phyloP scores from a whole-genome alignment of 2,113 vertebrate species.

The Phylloscopus whistleri region DNA sequence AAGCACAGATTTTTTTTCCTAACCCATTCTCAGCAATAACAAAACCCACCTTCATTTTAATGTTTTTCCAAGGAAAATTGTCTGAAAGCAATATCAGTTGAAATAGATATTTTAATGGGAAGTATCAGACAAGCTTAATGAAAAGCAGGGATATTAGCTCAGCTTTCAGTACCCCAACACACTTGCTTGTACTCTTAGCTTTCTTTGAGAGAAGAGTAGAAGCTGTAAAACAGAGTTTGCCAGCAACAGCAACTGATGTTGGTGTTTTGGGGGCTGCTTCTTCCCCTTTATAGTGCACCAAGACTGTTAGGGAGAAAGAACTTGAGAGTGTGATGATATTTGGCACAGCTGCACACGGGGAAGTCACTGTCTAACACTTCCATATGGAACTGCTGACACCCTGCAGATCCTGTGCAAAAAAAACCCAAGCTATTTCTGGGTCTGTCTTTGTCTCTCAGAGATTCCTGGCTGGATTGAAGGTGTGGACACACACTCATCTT shows the following conservation, averaged over 20 bases:
- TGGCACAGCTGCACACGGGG: background rate
- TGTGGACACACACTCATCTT: background rate
- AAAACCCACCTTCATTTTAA: conserved; percentile 9
- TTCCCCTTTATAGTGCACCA: background rate
- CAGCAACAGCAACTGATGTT: background rate
- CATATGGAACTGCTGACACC: background rate
- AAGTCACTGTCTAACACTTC: background rate
- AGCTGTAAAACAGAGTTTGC: background rate
- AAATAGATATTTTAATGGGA: conserved; percentile 56
- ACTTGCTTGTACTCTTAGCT: background rate
- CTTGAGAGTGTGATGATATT: background rate
- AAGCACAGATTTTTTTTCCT: background rate
- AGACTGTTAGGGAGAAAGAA: background rate
- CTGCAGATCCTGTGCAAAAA: background rate
- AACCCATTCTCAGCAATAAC: background rate
- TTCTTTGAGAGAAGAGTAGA: background rate
- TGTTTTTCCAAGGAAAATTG: conserved; percentile 10
- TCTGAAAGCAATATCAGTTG: conserved; percentile 26
- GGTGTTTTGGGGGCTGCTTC: background rate
- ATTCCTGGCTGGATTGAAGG: background rate
- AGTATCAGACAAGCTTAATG: conserved; percentile 29
- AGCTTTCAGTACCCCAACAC: conserved; percentile 14
- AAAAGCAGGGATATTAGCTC: conserved; percentile 37
- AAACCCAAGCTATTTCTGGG: background rate
- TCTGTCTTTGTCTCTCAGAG: background rate